Evolutionary conservation across 53 echinoderm and acorn worm genomes (phyloP), one percentile per base, ranked within the genome.

Genomic region (Zoroaster sp.): DNA sequence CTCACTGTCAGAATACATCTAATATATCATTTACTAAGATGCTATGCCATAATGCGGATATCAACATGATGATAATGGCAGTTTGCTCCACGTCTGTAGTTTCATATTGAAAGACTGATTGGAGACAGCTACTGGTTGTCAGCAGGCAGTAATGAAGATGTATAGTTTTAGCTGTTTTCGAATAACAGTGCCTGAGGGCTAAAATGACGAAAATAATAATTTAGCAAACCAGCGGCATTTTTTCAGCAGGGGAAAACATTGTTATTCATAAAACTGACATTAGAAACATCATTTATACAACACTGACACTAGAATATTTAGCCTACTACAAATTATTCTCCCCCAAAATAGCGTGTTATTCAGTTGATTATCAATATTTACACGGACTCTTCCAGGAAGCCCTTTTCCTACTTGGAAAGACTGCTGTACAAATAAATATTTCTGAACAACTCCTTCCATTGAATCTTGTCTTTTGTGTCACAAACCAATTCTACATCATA

Each of bases 101-200:
- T 75, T 10, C 40, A 78, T n/a, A 37, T 12, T 23, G 20, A 59
- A 6, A 36, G n/a, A n/a, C 40, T 40, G 42, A 72, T 40, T 40
- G 37, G 28, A 21, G 54, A 37, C 38, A 11, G 55, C 35, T 75
- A n/a, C 4, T 36, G 47, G 35, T 55, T 78, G 78, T 78, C 59
- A 78, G 38, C 23, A 13, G 9, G 23, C 78, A n/a, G 35, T 78
- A 78, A 78, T 78, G 78, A 78, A 78, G 78, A 78, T 33, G 59
- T 78, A 78, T 78, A 49, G 8, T 54, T 54, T 23, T 14, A 12
- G 63, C 76, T 76, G 5, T 33, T 34, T 4, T 34, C 33, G 52
- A 76, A 76, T 76, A 15, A 76, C 47, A 47, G 47, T 76, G 76
- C 76, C 76, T 45, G 14, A 9, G 49, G 75, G 34, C 32, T 31